Percentiles rank a stretch among this genome's conserved stretches.
Conservation (phyloP, 2,888 invertebrate genomes). For the Byasa hedistus region DNA sequence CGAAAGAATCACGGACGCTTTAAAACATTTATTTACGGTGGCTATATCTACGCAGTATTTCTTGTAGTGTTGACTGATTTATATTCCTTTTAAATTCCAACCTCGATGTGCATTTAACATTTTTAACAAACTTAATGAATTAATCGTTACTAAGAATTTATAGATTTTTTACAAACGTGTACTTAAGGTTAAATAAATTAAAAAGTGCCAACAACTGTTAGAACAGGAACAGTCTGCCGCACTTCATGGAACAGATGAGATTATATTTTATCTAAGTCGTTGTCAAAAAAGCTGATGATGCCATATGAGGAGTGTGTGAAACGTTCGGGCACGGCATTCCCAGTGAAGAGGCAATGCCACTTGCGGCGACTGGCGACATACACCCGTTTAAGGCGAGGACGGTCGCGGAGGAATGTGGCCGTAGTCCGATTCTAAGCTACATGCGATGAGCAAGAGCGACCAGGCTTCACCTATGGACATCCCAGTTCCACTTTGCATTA, state of each 20-base stretch:
- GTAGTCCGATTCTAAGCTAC: constrained; percentile 37
- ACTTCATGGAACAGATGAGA: constrained; percentile 36
- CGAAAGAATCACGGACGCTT: too few species aligned
- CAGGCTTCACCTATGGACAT: constrained; percentile 18
- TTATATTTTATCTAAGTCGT: constrained; percentile 45
- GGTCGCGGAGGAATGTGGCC: constrained; percentile 68
- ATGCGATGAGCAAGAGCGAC: constrained; percentile 39
- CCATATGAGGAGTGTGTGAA: constrained; percentile 68
- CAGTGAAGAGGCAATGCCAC: constrained; percentile 53
- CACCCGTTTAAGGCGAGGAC: constrained; percentile 70
- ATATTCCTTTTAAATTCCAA: too few species aligned
- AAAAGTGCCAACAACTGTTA: constrained; percentile 13
- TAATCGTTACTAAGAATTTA: too few species aligned
- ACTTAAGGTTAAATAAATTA: constrained; percentile 1
- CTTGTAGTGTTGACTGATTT: too few species aligned
- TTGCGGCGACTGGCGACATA: constrained; percentile 58
- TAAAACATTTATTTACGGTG: too few species aligned
- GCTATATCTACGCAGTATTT: too few species aligned
- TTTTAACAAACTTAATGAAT: not conserved
- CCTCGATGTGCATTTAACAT: not conserved
- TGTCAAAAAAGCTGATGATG: constrained; percentile 53
- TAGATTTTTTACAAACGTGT: not conserved
- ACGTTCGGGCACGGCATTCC: constrained; percentile 60
- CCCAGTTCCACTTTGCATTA: constrained; percentile 17
- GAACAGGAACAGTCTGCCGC: constrained; percentile 5